A percentile compares a stretch with the other conserved stretches of the same genome.
Conservation (phyloP, 2,113 vertebrate genomes). For the Nyctibius bracteatus region DNA sequence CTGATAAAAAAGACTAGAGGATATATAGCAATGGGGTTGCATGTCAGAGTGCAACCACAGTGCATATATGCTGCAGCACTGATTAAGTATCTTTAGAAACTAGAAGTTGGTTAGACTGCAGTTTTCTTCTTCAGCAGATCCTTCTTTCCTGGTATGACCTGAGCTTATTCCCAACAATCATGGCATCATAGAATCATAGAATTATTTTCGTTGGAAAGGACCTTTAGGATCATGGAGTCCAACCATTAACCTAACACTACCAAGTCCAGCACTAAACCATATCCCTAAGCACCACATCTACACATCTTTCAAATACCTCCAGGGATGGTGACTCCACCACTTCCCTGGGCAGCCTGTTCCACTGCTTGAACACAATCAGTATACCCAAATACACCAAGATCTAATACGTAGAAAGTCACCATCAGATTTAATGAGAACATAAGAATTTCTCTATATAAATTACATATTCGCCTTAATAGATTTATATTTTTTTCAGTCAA, state of each 20-base stretch:
- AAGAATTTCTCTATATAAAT: background rate
- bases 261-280: too few species aligned
- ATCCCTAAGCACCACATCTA: too few species aligned
- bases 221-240: too few species aligned
- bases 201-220: too few species aligned
- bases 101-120: background rate
- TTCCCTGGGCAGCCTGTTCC: too few species aligned
- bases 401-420: background rate
- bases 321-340: too few species aligned
- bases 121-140: background rate
- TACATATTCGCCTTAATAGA: background rate
- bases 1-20: background rate
- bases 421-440: background rate
- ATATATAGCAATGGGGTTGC: background rate
- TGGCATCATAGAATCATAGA: too few species aligned
- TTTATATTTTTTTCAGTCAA: background rate
- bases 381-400: background rate
- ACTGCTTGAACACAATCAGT: too few species aligned
- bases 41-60: background rate
- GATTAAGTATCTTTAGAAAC: background rate
- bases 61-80: background rate
- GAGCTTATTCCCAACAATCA: background rate
- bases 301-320: too few species aligned
- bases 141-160: background rate
- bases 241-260: too few species aligned